Conservation (phyloP, 2,113 vertebrate species). For the Nyctereutes procyonoides region DNA sequence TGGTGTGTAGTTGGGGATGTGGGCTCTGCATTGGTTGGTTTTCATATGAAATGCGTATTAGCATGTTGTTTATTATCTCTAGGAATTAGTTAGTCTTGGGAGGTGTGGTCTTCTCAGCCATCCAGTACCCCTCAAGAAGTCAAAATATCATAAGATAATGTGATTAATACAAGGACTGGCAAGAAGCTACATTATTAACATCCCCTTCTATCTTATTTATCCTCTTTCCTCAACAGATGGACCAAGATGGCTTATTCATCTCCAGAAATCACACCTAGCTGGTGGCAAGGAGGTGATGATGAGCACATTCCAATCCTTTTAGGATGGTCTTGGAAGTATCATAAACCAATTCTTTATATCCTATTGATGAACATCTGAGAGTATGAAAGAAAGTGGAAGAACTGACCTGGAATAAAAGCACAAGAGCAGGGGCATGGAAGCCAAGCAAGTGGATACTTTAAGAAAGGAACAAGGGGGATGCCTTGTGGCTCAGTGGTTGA, state of each 20-base stretch:
- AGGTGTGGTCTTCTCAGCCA: not conserved
- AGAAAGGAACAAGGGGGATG: not conserved
- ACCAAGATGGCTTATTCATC: not conserved
- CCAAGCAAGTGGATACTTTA: not conserved
- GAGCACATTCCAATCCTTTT: not conserved
- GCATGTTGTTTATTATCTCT: not conserved
- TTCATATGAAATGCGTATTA: not conserved
- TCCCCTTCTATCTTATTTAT: not conserved
- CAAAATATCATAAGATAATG: not conserved
- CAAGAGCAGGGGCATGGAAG: not conserved
- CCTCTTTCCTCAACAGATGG: not conserved
- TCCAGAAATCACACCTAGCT: not conserved
- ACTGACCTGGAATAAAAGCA: not conserved
- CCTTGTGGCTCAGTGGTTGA: too few species aligned
- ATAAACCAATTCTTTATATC: not conserved
- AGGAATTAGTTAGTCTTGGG: not conserved
- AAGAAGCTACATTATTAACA: not conserved
- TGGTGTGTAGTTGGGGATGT: not conserved
- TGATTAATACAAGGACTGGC: not conserved
- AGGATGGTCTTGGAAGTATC: not conserved
- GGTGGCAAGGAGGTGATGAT: not conserved
- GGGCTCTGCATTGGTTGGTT: not conserved
- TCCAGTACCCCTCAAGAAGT: not conserved
- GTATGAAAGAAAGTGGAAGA: not conserved
- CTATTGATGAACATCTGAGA: not conserved